phyloP scores from a whole-genome alignment of 1,140 invertebrate genomes.

The Lordiphosa collinella region DNA sequence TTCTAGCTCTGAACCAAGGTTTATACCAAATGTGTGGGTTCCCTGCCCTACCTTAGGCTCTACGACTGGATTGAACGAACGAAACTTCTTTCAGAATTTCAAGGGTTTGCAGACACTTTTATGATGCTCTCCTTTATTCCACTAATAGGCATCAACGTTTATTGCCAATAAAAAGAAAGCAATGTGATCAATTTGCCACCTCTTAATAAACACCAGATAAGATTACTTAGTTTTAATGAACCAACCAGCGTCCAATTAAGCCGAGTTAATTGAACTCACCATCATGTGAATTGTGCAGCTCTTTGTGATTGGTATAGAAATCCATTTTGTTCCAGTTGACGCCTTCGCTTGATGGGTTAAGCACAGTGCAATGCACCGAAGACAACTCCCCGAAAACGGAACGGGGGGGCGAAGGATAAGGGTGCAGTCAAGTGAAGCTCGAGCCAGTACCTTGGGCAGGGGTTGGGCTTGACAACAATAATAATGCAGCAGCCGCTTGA shows the following conservation, averaged over 20 bases:
- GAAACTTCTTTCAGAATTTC: too few relatives aligned
- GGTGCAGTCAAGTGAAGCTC: conserved; percentile 20
- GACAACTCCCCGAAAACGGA: conserved; percentile 4
- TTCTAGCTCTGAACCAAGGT: too few relatives aligned
- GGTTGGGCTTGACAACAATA: conserved; percentile 24
- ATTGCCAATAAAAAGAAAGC: too few relatives aligned
- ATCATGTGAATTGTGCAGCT: conserved; percentile 33
- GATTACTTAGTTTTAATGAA: conserved; percentile 25
- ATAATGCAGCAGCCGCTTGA: conserved; percentile 23
- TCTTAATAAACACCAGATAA: conserved; percentile 37
- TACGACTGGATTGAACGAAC: too few relatives aligned
- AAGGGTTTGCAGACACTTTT: too few relatives aligned
- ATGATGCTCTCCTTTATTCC: too few relatives aligned
- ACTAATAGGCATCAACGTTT: too few relatives aligned
- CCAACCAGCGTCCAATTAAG: conserved; percentile 21
- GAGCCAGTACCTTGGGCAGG: conserved; percentile 15
- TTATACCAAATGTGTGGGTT: too few relatives aligned
- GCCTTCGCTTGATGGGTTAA: conserved; percentile 42
- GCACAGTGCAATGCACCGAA: conserved; percentile 58
- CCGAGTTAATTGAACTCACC: conserved; percentile 54
- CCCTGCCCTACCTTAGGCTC: too few relatives aligned
- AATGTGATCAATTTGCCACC: not conserved
- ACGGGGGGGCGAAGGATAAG: conserved; percentile 7
- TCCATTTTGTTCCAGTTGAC: conserved; percentile 47
- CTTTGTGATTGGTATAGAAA: conserved; percentile 62